A percentile compares a stretch with the other conserved stretches of the same genome.
These are phyloP conservation scores for Erebia ligea DNA, from an alignment of 2,888 invertebrate species.

Conservation along the genomic window DNA sequence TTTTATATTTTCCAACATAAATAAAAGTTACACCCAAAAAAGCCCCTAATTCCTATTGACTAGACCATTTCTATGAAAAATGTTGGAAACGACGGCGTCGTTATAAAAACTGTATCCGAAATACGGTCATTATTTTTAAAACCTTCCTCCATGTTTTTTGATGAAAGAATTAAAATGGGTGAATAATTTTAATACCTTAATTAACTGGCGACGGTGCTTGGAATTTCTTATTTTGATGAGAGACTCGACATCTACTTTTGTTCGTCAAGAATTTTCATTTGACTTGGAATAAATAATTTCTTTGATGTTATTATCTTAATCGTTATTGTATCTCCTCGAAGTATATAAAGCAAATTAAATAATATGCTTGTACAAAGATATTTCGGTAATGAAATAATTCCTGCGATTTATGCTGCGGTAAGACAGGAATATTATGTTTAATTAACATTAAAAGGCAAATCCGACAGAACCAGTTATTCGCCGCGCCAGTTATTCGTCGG, in stretches of 20 bases:
- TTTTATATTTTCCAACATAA: conserved; percentile 43
- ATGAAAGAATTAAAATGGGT: conserved; percentile 59
- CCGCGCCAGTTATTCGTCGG: background rate
- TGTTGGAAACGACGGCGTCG: conserved; percentile 42
- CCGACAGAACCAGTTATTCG: conserved; percentile 4
- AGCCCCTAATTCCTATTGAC: conserved; percentile 47
- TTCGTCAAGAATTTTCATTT: conserved; percentile 56
- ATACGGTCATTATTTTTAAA: conserved; percentile 50
- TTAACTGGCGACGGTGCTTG: conserved; percentile 62
- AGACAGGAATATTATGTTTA: conserved; percentile 10
- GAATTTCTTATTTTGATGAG: conserved; percentile 66
- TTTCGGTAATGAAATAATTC: conserved; percentile 8
- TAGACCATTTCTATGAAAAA: conserved; percentile 45
- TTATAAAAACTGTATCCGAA: conserved; percentile 39
- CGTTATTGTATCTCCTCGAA: conserved; percentile 29
- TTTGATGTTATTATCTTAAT: conserved; percentile 40
- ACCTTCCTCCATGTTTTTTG: conserved; percentile 54
- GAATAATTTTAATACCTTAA: conserved; percentile 68
- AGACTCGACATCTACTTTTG: conserved; percentile 54
- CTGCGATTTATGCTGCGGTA: conserved; percentile 2
- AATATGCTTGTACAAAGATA: conserved; percentile 2
- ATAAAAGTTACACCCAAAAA: conserved; percentile 44
- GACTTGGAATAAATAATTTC: conserved; percentile 39
- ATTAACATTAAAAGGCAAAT: conserved; percentile 22
- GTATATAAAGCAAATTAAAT: conserved; percentile 30